These are phyloP conservation scores for Esperia sulphurella DNA, from an alignment of 2,888 invertebrate species.

Conservation along the genomic window DNA sequence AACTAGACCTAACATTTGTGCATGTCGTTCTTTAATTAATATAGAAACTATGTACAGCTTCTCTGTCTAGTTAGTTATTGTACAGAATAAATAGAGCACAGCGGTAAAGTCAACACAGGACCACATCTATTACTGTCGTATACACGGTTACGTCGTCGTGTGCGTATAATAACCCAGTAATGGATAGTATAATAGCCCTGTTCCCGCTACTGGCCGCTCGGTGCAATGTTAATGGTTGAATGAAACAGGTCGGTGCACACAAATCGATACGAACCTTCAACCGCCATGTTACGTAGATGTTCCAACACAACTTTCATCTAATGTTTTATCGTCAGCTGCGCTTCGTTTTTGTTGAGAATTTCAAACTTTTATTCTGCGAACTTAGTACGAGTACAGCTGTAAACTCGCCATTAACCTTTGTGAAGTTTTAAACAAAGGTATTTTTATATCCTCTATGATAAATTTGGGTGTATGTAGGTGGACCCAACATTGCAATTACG, in stretches of 20 bases:
- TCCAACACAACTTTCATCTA: not conserved
- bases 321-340: not conserved
- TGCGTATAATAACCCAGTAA: not conserved
- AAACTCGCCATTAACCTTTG: not conserved
- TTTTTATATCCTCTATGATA: not conserved
- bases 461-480: not conserved
- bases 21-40: slow-evolving; percentile 10
- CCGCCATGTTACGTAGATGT: not conserved
- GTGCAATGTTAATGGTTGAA: slow-evolving; percentile 2
- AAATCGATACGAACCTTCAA: not conserved
- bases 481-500: not conserved
- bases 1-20: slow-evolving; percentile 5
- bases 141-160: too few species aligned
- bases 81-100: slow-evolving; percentile 17
- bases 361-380: not conserved
- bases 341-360: not conserved
- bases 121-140: slow-evolving; percentile 1
- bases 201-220: not conserved
- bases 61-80: slow-evolving; percentile 7
- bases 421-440: not conserved
- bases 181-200: not conserved
- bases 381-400: not conserved
- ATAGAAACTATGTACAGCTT: slow-evolving; percentile 10
- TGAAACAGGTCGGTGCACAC: slow-evolving; percentile 1
- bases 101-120: slow-evolving; percentile 9